phyloP scores from a whole-genome alignment of 2,113 vertebrate species.

The Mus pahari region DNA sequence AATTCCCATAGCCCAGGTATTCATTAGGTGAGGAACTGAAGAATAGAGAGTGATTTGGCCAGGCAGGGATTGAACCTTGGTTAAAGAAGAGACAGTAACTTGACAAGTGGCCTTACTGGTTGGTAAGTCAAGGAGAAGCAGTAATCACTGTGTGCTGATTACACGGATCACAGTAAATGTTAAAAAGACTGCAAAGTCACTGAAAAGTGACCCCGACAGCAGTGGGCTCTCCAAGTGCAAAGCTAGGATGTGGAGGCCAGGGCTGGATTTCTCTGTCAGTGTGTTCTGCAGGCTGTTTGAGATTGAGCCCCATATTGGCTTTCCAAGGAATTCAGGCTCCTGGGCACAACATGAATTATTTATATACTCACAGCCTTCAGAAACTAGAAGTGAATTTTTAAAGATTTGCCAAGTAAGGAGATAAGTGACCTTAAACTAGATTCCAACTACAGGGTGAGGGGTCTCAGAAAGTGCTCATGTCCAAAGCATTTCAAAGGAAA shows the following conservation, averaged over 20 bases:
- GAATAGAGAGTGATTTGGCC: background rate
- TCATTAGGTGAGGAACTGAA: background rate
- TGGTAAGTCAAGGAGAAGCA: background rate
- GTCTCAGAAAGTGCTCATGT: background rate
- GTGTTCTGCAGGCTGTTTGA: background rate
- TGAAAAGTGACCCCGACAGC: background rate
- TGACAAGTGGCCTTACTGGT: background rate
- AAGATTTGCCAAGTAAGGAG: background rate
- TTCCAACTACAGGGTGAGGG: background rate
- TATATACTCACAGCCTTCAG: background rate
- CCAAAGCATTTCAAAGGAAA: background rate
- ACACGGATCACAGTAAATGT: background rate
- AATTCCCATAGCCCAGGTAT: background rate
- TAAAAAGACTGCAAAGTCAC: background rate
- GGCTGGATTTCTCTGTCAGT: background rate
- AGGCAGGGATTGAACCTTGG: background rate
- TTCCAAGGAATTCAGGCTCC: background rate
- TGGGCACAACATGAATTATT: background rate
- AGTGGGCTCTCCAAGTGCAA: background rate
- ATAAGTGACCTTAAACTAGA: background rate
- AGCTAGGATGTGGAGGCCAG: background rate
- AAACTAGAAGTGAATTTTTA: background rate
- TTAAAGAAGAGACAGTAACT: background rate
- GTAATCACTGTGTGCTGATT: too few relatives aligned
- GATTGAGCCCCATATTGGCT: background rate